phyloP scores from a whole-genome alignment of 2,888 invertebrate genomes.

The Drosophila nr. perissopoda region DNA sequence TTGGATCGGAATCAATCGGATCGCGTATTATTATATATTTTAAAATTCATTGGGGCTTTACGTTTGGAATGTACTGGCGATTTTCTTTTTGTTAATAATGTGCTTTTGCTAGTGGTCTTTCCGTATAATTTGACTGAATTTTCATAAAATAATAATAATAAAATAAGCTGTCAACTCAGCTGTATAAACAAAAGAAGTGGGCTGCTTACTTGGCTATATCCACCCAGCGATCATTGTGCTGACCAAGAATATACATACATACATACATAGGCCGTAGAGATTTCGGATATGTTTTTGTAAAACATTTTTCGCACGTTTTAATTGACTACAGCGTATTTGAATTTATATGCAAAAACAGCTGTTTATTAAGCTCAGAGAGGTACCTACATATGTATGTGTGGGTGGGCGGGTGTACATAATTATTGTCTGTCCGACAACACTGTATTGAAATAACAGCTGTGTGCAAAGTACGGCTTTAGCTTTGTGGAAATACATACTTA shows the following conservation, averaged over 20 bases:
- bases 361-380: slow-evolving; percentile 4
- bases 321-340: neutral
- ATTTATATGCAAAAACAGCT: slow-evolving; percentile 9
- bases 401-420: neutral
- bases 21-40: neutral
- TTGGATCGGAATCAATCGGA: neutral
- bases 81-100: neutral
- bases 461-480: slow-evolving; percentile 17
- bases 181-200: neutral
- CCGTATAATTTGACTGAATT: neutral
- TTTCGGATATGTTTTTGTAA: neutral
- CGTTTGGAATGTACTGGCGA: neutral
- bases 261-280: neutral
- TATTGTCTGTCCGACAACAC: slow-evolving; percentile 3
- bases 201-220: neutral
- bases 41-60: neutral
- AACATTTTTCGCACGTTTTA: neutral
- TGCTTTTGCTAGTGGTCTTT: neutral
- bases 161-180: neutral
- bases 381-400: neutral
- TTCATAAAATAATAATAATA: neutral
- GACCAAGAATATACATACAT: neutral
- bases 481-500: neutral
- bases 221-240: neutral
- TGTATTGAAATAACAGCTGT: slow-evolving; percentile 1